Percentiles rank a stretch among this genome's conserved stretches.
phyloP scores from a whole-genome alignment of 2,888 invertebrate genomes.

The Sesia apiformis region DNA sequence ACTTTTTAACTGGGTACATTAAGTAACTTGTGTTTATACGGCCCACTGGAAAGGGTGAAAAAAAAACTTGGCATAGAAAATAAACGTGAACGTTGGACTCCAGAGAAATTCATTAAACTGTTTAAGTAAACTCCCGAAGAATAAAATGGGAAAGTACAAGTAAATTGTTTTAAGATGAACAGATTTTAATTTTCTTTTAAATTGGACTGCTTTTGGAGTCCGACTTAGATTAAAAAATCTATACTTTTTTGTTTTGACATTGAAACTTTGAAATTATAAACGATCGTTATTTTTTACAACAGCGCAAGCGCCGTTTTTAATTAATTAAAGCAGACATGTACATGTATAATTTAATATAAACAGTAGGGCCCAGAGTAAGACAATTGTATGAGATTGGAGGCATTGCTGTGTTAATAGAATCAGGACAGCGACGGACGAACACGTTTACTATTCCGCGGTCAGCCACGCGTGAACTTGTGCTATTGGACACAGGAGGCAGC shows the following conservation, averaged over 20 bases:
- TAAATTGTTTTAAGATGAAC: neutral
- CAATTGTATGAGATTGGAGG: slow-evolving; percentile 30
- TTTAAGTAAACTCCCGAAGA: neutral
- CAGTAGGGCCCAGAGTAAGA: slow-evolving; percentile 2
- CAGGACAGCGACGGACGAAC: slow-evolving; percentile 23
- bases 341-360: neutral
- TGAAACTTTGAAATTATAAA: too few species aligned
- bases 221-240: too few species aligned
- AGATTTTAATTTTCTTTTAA: neutral
- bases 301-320: too few species aligned
- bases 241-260: too few species aligned
- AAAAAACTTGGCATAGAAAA: neutral
- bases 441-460: slow-evolving; percentile 31
- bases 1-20: neutral
- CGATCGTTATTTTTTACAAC: too few species aligned
- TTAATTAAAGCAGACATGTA: too few species aligned
- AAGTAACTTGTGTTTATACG: neutral
- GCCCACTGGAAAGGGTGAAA: neutral
- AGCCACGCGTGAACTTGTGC: slow-evolving; percentile 25
- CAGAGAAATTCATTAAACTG: neutral
- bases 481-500: neutral
- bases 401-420: slow-evolving; percentile 52
- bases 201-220: neutral
- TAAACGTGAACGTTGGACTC: neutral
- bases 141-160: too few species aligned